Base-by-base conservation (phyloP, 2,113 vertebrate species). In the Prolemur simus region DNA sequence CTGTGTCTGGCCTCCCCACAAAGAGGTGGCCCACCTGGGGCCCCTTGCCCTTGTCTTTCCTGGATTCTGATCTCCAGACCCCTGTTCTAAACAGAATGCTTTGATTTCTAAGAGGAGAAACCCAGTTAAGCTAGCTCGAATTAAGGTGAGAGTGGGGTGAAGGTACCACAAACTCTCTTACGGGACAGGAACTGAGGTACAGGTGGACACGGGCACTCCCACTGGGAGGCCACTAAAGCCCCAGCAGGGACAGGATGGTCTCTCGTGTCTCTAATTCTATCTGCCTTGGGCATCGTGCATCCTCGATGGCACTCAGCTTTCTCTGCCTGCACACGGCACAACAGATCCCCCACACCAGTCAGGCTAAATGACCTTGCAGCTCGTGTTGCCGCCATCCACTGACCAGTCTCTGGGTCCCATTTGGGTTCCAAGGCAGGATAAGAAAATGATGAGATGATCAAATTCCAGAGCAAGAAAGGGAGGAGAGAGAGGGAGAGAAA, bases 21-120 rank as follows among this genome's bases (percentile, higher is more conserved):
- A 63, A 34, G 20, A 63, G 83, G 52, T 49, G n/a, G 27, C 56
- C 7, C 34, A n/a, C 49, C 56, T 80, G 47, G 69, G 49, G 34
- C 5, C 56, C 86, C 27, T 45, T 58, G 4, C 39, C 39, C 47
- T 60, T 32, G 32, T 58, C 49, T 84, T 25, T 80, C 27, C 69
- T 90, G 64, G 47, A 73, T 11, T 80, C 84, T n/a, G 0, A 4
- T 47, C 56, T 92, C 56, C 20, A 82, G 25, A 18, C 23, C 78
- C n/a, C 80, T 39, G 23, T 77, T 82, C 63, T 49, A 81, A 78
- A 80, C 37, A 39, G 42, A 73, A 27, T 9, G 0, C 21, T 85
- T 77, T 45, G 20, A 39, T 78, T 74, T n/a, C 49, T 74, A 37
- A 87, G 52, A 77, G 74, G 87, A 84, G 45, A 95, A 92, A 42